Evolutionary conservation across 2,113 vertebrate species (phyloP).

Genomic region (Isurus oxyrinchus): DNA sequence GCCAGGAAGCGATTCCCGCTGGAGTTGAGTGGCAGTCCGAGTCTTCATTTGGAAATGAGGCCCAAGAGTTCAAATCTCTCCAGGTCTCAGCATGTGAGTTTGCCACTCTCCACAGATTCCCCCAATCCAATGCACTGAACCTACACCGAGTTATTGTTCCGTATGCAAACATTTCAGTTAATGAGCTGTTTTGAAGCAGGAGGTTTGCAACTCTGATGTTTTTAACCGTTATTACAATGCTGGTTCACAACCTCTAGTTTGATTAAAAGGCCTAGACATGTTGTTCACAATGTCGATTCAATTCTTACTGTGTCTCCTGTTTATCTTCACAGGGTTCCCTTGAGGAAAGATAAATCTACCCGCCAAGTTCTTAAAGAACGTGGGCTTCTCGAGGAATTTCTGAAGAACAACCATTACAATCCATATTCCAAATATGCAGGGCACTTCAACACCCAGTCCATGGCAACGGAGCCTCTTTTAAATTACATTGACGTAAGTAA

Average conservation of each 20-base stretch:
- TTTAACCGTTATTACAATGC: background rate
- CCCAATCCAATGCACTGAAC: no score
- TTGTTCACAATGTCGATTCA: background rate
- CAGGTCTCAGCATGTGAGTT: no score
- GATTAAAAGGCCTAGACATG: background rate
- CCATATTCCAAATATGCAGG: slow-evolving; percentile 40
- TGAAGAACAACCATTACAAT: slow-evolving; percentile 37
- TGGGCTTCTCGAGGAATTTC: slow-evolving; percentile 52
- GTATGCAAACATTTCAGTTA: no score
- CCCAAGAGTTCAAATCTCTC: no score
- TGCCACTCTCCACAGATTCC: no score
- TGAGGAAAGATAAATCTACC: slow-evolving; percentile 61
- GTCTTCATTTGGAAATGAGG: no score
- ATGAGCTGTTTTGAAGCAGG: no score
- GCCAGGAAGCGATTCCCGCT: no score
- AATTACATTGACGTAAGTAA: slow-evolving; percentile 55
- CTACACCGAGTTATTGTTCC: no score
- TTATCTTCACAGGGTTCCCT: slow-evolving; percentile 45
- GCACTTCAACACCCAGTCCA: rapidly evolving
- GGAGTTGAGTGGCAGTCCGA: no score
- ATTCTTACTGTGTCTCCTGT: background rate
- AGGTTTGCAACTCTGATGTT: background rate
- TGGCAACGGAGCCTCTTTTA: slow-evolving; percentile 46
- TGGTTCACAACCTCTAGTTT: background rate
- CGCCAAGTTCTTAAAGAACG: slow-evolving; percentile 53